Base-by-base conservation (phyloP, 2,797 vertebrate genomes). In the Chelidonichthys spinosus region DNA sequence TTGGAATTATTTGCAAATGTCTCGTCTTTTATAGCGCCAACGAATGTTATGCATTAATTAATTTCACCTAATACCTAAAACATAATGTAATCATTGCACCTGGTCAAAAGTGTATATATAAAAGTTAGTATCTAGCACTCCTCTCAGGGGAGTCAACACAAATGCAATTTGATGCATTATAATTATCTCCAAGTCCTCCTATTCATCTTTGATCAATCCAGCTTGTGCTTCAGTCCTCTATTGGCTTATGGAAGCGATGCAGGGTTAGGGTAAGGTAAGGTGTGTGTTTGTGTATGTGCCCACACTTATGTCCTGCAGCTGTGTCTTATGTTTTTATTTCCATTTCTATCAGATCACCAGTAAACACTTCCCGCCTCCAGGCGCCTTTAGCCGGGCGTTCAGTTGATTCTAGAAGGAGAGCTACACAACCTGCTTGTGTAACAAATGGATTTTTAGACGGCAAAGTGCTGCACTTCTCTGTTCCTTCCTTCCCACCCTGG, bases 381-480 rank as follows among this genome's bases (percentile, higher is more conserved):
- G 69, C 36, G 13, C 76, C 73, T 76, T 52, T 73, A 78, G 79
- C 87, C 5, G 5, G 49, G 55, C 82, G 81, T 87, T 74, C 86
- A 89, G 89, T 94, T 86, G 92, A 90, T 91, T 95, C 95, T 93
- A 89, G 93, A 94, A 89, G 87, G 93, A 92, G 87, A 94, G 90
- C 94, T 92, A 93, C 94, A 93, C 93, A 95, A 93, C 94, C 91
- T 81, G 93, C 91, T 95, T 93, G 93, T 95, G 93, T 95, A 95
- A 95, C 94, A 95, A 95, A 96, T 95, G 89, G 92, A 92, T 95
- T 95, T 95, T 94, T 82, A 90, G 91, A 63, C 94, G 94, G 89
- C 89, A 85, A 91, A 92, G 77, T 79, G 78, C 63, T 89, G 79
- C 7, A 84, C 89, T 83, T 84, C 44, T 72, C 40, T 85, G 92